Evolutionary conservation across 2,113 vertebrate species (phyloP), one percentile per base, ranked within the genome.

Genomic region (Dicentrarchus labrax): DNA sequence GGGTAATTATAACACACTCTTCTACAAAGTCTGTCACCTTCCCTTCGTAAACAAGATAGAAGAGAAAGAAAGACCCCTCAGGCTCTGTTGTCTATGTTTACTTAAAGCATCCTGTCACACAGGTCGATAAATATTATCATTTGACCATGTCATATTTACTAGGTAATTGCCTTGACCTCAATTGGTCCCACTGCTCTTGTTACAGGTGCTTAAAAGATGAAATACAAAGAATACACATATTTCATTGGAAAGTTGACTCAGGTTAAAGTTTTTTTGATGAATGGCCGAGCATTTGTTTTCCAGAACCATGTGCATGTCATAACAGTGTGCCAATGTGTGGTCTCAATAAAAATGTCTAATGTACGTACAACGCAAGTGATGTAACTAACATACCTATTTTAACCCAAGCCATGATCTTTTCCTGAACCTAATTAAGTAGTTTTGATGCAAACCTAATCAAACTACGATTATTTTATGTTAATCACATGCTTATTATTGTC

Each of bases 1-100:
- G 65, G 78, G 65, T 66, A 13, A 72, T 91, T 83, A 50, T 57
- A 80, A 66, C 78, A 76, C 75, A 60, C 65, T 43, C 22, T 56
- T 66, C 15, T 51, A n/a, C 38, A 50, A 45, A 68, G 8, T 72
- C 71, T 66, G 77, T 53, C 72, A 76, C 70, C 24, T 85, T 74
- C 60, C 22, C 67, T 72, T 84, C 54, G 65, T 51, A 53, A 51
- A 82, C 53, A 82, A 85, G 15, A 38, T 6, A 43, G 22, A 36
- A 15, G 41, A 6, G 48, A 56, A 53, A 21, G 10, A 51, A 68
- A 43, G 2, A 73, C 69, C 51, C 84, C 71, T 54, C 9, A 66
- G 68, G 86, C 75, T 39, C 1, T 72, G 17, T 65, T 82, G 11
- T 57, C n/a, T 64, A 3, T 36, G 4, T 48, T 71, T 53, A 61